Evolutionary conservation across 2,797 vertebrate species (phyloP).

Genomic region (Nyctalus aviator): DNA sequence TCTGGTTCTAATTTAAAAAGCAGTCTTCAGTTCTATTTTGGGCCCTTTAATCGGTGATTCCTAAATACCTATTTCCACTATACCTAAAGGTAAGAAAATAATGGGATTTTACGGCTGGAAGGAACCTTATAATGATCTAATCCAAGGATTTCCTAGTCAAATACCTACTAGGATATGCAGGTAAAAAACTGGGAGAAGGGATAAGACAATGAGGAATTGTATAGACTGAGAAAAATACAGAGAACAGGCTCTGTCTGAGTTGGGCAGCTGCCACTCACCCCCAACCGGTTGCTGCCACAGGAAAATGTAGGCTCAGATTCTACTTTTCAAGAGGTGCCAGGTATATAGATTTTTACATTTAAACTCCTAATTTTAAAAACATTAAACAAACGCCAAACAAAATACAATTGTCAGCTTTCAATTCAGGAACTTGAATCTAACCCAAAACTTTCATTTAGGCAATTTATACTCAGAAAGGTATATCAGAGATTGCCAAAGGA

Average conservation of each 20-base stretch:
- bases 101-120: conserved; percentile 18
- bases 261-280: background rate
- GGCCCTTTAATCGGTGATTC: conserved; percentile 15
- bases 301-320: background rate
- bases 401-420: conserved; percentile 42
- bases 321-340: conserved; percentile 15
- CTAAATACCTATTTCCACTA: conserved; percentile 41
- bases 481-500: conserved; percentile 9
- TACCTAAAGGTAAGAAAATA: conserved; percentile 47
- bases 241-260: background rate
- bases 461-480: conserved; percentile 53
- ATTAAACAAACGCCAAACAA: conserved; percentile 41
- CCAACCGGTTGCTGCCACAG: background rate
- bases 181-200: background rate
- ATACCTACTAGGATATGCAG: background rate
- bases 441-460: conserved; percentile 10
- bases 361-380: conserved; percentile 49
- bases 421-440: conserved; percentile 20
- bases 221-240: background rate
- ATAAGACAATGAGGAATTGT: background rate
- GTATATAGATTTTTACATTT: conserved; percentile 34
- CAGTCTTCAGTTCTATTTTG: background rate
- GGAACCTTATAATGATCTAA: conserved; percentile 2
- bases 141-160: background rate
- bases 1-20: conserved; percentile 58